Base-by-base conservation (phyloP, 2,888 invertebrate species). In the Elaeidobius kamerunicus region DNA sequence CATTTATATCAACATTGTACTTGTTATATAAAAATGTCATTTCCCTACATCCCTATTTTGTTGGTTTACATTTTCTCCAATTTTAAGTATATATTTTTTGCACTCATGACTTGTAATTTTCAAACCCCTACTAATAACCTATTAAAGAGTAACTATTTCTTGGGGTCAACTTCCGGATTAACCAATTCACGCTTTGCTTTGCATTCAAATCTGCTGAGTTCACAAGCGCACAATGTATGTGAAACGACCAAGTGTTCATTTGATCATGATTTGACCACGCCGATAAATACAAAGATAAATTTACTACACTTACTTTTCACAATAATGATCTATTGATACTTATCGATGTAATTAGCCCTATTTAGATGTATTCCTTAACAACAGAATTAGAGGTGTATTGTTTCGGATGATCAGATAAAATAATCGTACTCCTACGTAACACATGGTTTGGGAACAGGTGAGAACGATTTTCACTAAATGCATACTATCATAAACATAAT, bases 241-340 rank as follows among this genome's bases (percentile, higher is more conserved):
- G 55, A 55, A 55, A 20, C 38, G 34, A 27, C n/a, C 55, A 55
- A 55, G 40, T 55, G 55, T 49, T 39, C 45, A 20, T 49, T 45
- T 55, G 41, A 55, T 55, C 55, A 44, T 35, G 28, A 50, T 46
- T 39, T 50, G 55, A 49, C 48, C 49, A 55, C 36, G 34, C 35
- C 23, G 50, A 53, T 46, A 35, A 19, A 28, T 27, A 32, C 35
- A 50, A 55, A 32, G 55, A 50, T 41, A 42, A 27, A 55, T 55
- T 50, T 55, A 40, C 50, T 39, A 53, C 20, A 48, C 44, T 52
- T 46, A 40, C 32, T 52, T 47, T 41, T 42, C 42, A 47, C 46
- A 17, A 23, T 45, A 41, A 52, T 35, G 20, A 45, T 32, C 30
- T 38, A 32, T 39, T 41, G 45, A 45, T 47, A 19, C 28, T 17